Percentiles rank a stretch among this genome's conserved stretches.
Conservation (phyloP, 2,797 vertebrate species). For the Pogonophryne albipinna region DNA sequence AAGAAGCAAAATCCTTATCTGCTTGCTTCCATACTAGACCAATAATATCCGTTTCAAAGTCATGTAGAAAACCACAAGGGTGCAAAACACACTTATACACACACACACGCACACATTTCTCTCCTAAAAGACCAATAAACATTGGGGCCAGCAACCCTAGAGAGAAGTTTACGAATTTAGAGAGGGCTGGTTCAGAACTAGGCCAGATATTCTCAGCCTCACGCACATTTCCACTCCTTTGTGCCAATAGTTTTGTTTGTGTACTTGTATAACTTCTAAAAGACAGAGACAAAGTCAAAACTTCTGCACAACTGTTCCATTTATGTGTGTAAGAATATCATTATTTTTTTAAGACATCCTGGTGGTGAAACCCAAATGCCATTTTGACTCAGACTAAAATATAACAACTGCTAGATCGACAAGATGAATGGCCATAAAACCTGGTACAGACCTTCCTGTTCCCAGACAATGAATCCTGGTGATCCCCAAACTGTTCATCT, state of each 20-base stretch:
- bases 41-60: constrained; percentile 55
- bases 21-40: constrained; percentile 42
- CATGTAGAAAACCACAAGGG: constrained; percentile 41
- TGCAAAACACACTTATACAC: constrained; percentile 20
- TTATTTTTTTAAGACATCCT: background rate
- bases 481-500: background rate
- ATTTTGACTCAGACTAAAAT: constrained; percentile 18
- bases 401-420: background rate
- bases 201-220: constrained; percentile 73
- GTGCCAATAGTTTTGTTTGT: constrained; percentile 27
- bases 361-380: background rate
- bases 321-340: constrained; percentile 6
- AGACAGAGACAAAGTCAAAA: constrained; percentile 32
- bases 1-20: constrained; percentile 37
- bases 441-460: background rate
- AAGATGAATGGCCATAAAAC: constrained; percentile 15
- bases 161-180: constrained; percentile 57
- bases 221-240: constrained; percentile 23
- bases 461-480: constrained; percentile 1
- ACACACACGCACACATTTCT: constrained; percentile 33
- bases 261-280: constrained; percentile 50
- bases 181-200: constrained; percentile 57
- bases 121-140: constrained; percentile 61
- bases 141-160: constrained; percentile 59
- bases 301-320: background rate